A percentile compares a stretch with the other conserved stretches of the same genome.
Evolutionary conservation across 1,140 invertebrate genomes (phyloP).

Genomic region (Antheraea pernyi): DNA sequence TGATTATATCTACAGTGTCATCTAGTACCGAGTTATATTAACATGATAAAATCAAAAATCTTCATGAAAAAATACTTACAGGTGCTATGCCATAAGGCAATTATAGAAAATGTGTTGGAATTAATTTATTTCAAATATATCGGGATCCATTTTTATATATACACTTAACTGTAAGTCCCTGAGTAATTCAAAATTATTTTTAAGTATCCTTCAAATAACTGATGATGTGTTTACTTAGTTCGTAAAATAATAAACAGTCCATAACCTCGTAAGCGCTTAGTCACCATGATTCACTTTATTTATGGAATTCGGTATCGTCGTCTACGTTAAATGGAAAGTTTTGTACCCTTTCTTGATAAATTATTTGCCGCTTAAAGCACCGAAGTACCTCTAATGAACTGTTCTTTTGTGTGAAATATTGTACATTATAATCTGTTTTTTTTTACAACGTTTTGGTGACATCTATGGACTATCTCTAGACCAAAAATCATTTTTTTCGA

Average conservation of each 20-base stretch:
- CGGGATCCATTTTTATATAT: too few relatives aligned
- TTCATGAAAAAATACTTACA: too few relatives aligned
- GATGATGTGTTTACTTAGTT: neutral
- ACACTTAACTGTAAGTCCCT: too few relatives aligned
- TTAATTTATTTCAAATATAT: too few relatives aligned
- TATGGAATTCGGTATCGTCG: neutral
- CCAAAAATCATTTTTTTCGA: too few relatives aligned
- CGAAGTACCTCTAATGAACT: neutral
- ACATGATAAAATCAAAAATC: too few relatives aligned
- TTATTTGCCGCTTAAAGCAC: neutral
- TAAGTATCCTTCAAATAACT: neutral
- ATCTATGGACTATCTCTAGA: neutral
- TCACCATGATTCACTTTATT: neutral
- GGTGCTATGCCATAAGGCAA: too few relatives aligned
- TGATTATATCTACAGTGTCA: too few relatives aligned
- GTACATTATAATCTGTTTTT: neutral
- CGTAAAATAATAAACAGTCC: neutral
- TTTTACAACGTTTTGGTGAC: neutral
- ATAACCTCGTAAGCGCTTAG: neutral
- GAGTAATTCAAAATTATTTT: neutral
- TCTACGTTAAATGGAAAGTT: neutral
- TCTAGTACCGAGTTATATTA: too few relatives aligned
- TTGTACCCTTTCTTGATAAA: conserved; percentile 1
- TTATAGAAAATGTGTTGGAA: too few relatives aligned
- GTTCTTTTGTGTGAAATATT: neutral